Evolutionary conservation across 2,113 vertebrate species (phyloP).

Genomic region (Myodes glareolus): DNA sequence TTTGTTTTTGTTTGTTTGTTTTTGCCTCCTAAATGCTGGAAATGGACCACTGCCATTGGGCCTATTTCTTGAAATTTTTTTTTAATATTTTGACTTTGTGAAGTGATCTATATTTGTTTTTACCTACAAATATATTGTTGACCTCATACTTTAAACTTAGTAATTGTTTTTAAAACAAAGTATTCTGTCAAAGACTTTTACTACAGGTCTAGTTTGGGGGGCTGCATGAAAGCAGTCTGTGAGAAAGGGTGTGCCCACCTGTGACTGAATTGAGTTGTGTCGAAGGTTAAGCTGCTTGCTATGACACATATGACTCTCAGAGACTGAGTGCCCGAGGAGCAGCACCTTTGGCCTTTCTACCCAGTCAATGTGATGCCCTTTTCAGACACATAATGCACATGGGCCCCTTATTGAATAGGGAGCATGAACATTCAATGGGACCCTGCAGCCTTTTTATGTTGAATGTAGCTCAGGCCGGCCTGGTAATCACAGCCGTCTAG

Average conservation of each 20-base stretch:
- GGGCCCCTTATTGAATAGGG: not conserved
- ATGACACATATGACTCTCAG: not conserved
- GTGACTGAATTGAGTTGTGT: not conserved
- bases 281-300: not conserved
- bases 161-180: constrained; percentile 34
- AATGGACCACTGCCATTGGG: not conserved
- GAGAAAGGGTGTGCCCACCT: not conserved
- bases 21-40: not conserved
- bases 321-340: not conserved
- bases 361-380: not conserved
- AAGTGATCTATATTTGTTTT: not conserved
- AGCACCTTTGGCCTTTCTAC: not conserved
- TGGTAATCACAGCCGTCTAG: not conserved
- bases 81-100: not conserved
- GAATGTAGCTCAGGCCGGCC: not conserved
- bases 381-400: not conserved
- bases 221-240: not conserved
- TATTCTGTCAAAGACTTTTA: not conserved
- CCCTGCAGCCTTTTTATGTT: not conserved
- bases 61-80: not conserved
- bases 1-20: not conserved
- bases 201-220: constrained; percentile 11
- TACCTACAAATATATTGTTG: not conserved
- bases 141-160: constrained; percentile 2
- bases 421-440: not conserved